A percentile compares a stretch with the other conserved stretches of the same genome.
phyloP scores from a whole-genome alignment of 2,888 invertebrate species.

The Schizotus pectinicornis region DNA sequence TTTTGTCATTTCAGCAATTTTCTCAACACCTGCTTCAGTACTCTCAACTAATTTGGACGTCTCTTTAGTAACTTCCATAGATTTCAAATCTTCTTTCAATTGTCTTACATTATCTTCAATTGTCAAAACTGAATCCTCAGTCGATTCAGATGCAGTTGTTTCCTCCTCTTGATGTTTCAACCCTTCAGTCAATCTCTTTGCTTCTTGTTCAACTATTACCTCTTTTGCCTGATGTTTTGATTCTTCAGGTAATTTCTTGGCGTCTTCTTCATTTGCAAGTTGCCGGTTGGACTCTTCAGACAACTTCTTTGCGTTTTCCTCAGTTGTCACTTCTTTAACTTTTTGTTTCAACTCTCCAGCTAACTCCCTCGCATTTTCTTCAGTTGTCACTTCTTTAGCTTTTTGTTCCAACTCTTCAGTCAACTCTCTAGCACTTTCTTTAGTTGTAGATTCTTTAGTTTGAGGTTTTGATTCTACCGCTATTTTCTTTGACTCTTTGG shows the following conservation, averaged over 20 bases:
- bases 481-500: constrained; percentile 34
- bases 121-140: not conserved
- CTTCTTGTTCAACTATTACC: no score
- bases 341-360: not conserved
- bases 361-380: constrained; percentile 22
- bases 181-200: not conserved
- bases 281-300: no score
- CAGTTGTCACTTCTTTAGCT: constrained; percentile 42
- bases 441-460: no score
- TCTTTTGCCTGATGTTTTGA: no score
- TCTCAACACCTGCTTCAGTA: not conserved
- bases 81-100: not conserved
- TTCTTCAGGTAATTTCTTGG: no score
- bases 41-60: not conserved
- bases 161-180: not conserved
- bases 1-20: not conserved
- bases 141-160: not conserved
- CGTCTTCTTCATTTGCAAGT: no score
- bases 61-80: not conserved
- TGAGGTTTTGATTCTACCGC: constrained; percentile 6
- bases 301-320: not conserved
- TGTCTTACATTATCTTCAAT: not conserved
- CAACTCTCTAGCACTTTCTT: not conserved
- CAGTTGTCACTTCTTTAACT: no score
- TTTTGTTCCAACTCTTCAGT: constrained; percentile 3